Conservation (phyloP, 2,113 vertebrate species). For the Actenoides hombroni region DNA sequence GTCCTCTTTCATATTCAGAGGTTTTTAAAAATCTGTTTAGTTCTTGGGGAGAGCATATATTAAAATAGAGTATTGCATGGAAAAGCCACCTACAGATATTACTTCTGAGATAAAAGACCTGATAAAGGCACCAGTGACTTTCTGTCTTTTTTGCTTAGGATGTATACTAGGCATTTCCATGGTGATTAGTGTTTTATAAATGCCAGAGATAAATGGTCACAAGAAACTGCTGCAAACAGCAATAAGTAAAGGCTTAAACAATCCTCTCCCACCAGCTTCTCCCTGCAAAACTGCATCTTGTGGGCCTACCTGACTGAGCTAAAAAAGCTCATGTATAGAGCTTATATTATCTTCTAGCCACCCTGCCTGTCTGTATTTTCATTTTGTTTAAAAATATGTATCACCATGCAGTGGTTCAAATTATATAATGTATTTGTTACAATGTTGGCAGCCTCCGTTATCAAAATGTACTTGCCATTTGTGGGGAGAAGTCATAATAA, state of each 20-base stretch:
- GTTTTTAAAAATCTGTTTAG: constrained; percentile 30
- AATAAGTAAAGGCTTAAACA: background rate
- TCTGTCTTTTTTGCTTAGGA: background rate
- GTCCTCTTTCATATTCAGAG: constrained; percentile 20
- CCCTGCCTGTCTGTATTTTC: background rate
- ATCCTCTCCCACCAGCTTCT: background rate
- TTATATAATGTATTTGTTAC: background rate
- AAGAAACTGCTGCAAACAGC: constrained; percentile 40
- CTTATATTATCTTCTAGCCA: background rate
- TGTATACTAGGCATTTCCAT: background rate
- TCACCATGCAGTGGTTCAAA: background rate
- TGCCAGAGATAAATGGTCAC: constrained; percentile 1
- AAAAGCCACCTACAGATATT: constrained; percentile 35
- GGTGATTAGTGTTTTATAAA: constrained; percentile 50
- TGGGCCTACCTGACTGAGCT: background rate
- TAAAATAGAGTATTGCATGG: constrained; percentile 22
- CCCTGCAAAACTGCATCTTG: background rate
- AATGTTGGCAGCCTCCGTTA: background rate
- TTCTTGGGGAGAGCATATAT: background rate
- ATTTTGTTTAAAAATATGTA: background rate
- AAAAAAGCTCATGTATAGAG: background rate
- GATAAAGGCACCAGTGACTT: constrained; percentile 8
- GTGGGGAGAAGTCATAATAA: background rate
- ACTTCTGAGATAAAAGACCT: background rate
- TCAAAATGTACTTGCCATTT: background rate